phyloP scores from a whole-genome alignment of 2,797 vertebrate genomes.

The Phoxinus dragarum region DNA sequence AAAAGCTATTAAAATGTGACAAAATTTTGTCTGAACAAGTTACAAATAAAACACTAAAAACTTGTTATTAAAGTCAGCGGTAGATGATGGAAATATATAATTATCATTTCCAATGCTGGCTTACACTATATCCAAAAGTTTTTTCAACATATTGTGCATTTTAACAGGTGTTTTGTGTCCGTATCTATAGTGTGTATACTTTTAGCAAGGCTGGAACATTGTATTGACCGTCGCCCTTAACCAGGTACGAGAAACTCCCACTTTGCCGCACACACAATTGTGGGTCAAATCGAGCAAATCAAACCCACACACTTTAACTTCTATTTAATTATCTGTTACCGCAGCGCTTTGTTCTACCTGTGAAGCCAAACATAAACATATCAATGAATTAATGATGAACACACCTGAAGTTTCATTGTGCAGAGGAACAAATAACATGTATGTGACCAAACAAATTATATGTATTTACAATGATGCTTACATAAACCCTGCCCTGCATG shows the following conservation, averaged over 20 bases:
- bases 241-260: slow-evolving; percentile 47
- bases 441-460: slow-evolving; percentile 67
- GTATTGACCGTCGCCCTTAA: slow-evolving; percentile 25
- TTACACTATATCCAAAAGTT: too few species aligned
- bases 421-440: slow-evolving; percentile 27
- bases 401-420: slow-evolving; percentile 58
- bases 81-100: background rate
- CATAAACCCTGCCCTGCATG: background rate
- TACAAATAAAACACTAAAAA: background rate
- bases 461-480: slow-evolving; percentile 42
- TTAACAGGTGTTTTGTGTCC: background rate
- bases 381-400: slow-evolving; percentile 49
- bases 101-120: background rate
- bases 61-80: background rate
- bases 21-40: background rate
- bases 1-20: background rate
- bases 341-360: slow-evolving; percentile 67
- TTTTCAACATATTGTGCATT: background rate
- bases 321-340: slow-evolving; percentile 77
- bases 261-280: slow-evolving; percentile 44
- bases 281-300: slow-evolving; percentile 60
- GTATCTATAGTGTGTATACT: background rate
- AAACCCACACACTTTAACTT: slow-evolving; percentile 68
- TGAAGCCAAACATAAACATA: slow-evolving; percentile 43
- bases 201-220: background rate